Percentiles rank a stretch among this genome's conserved stretches.
phyloP scores from a whole-genome alignment of 2,113 vertebrate species.

The Carassius gibelio region DNA sequence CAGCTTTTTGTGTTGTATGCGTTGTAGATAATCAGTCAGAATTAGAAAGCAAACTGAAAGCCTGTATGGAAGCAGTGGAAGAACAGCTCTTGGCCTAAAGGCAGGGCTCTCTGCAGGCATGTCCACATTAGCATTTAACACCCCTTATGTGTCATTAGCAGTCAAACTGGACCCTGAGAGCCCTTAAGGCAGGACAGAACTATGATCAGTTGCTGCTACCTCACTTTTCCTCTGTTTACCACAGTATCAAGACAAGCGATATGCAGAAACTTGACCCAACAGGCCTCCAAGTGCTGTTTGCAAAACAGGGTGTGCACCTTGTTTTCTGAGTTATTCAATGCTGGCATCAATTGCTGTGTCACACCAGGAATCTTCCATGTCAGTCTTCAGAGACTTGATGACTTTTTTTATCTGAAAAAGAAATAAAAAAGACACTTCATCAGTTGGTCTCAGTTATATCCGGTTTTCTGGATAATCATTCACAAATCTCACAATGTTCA shows the following conservation, averaged over 20 bases:
- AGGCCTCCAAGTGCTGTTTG: not conserved
- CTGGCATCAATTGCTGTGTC: not conserved
- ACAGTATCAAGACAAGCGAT: conserved; percentile 4
- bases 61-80: not conserved
- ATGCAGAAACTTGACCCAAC: conserved; percentile 11
- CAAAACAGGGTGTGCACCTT: not conserved
- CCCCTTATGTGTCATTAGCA: conserved; percentile 44
- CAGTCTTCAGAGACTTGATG: not conserved
- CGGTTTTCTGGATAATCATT: not conserved
- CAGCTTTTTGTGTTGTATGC: not conserved
- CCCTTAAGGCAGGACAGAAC: conserved; percentile 29
- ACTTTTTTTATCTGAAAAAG: not conserved
- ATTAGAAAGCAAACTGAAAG: not conserved
- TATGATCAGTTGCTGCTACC: not conserved
- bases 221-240: conserved; percentile 15
- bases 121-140: conserved; percentile 29
- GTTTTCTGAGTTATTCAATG: not conserved
- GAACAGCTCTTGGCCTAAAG: conserved; percentile 33
- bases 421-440: not conserved
- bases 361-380: not conserved
- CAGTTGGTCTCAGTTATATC: not conserved
- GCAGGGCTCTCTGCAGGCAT: conserved; percentile 23
- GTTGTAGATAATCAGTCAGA: not conserved
- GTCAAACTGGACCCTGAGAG: conserved; percentile 16
- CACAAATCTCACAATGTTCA: not conserved